These are phyloP conservation scores for Pitangus sulphuratus DNA, from an alignment of 2,797 vertebrate genomes.

Conservation along the genomic window DNA sequence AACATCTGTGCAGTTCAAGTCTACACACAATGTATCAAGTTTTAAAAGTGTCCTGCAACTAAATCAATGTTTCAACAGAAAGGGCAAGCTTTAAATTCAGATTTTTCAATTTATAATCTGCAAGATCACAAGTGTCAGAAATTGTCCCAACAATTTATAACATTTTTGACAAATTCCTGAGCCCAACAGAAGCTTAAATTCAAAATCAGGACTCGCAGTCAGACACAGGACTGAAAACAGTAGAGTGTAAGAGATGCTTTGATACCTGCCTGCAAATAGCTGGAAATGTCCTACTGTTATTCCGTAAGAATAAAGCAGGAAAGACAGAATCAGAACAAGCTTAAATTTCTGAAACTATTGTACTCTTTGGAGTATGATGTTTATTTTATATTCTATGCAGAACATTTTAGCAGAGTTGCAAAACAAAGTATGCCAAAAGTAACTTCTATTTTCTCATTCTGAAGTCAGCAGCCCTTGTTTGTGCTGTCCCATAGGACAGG, in stretches of 20 bases:
- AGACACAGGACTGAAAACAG: not conserved
- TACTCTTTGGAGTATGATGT: not conserved
- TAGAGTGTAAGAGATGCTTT: not conserved
- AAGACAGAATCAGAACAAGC: not conserved
- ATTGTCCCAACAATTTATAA: not conserved
- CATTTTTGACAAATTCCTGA: not conserved
- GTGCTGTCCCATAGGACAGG: not conserved
- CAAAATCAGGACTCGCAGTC: not conserved
- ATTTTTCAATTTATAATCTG: not conserved
- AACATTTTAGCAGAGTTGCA: not conserved
- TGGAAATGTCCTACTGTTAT: not conserved
- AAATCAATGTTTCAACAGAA: not conserved
- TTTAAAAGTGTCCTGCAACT: not conserved
- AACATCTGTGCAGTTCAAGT: not conserved
- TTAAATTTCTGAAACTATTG: not conserved
- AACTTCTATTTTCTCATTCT: not conserved
- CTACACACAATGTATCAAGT: fast-evolving
- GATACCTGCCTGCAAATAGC: not conserved
- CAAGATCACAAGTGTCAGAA: not conserved
- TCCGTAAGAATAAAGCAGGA: not conserved
- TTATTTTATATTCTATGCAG: not conserved
- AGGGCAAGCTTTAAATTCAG: not conserved
- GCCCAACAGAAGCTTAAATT: not conserved
- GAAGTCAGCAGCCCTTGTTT: not conserved
- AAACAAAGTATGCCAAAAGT: not conserved